Evolutionary conservation across 1,140 invertebrate genomes (phyloP).

Genomic region (Heterodera carotae): DNA sequence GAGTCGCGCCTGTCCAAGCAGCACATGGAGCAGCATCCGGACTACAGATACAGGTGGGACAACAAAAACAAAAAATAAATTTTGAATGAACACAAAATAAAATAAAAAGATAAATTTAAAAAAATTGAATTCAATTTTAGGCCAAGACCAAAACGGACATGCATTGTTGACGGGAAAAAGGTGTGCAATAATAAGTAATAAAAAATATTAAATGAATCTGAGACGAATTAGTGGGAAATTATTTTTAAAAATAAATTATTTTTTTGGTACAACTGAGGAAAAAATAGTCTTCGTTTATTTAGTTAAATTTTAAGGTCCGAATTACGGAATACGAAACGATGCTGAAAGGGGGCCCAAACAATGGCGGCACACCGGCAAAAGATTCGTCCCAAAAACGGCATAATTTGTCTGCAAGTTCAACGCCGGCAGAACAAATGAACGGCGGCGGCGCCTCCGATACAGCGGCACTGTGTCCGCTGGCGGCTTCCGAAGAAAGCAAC

Average conservation of each 20-base stretch:
- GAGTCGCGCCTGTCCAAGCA: conserved; percentile 92
- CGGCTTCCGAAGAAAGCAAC: conserved; percentile 14
- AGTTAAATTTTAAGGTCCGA: conserved; percentile 6
- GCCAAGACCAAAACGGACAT: conserved; percentile 92
- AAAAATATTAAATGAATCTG: background rate
- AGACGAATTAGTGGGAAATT: background rate
- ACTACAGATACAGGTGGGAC: conserved; percentile 84
- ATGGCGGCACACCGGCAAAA: conserved; percentile 26
- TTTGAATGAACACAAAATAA: too few species aligned
- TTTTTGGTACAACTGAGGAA: too few species aligned
- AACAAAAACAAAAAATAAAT: conserved; percentile 22
- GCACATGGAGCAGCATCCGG: conserved; percentile 99
- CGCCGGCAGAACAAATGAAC: background rate
- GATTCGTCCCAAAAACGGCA: background rate
- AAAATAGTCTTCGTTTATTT: too few species aligned
- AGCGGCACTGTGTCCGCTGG: background rate
- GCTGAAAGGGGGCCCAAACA: conserved; percentile 71
- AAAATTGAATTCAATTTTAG: conserved; percentile 56
- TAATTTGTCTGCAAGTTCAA: background rate
- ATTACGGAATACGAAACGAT: conserved; percentile 98
- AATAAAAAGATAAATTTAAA: background rate
- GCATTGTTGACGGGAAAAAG: conserved; percentile 91
- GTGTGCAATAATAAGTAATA: conserved; percentile 59
- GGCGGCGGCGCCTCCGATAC: conserved; percentile 5
- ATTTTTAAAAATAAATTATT: too few species aligned